A percentile compares a stretch with the other conserved stretches of the same genome.
phyloP scores from a whole-genome alignment of 2,888 invertebrate genomes.

The Drosophila peninsularis region DNA sequence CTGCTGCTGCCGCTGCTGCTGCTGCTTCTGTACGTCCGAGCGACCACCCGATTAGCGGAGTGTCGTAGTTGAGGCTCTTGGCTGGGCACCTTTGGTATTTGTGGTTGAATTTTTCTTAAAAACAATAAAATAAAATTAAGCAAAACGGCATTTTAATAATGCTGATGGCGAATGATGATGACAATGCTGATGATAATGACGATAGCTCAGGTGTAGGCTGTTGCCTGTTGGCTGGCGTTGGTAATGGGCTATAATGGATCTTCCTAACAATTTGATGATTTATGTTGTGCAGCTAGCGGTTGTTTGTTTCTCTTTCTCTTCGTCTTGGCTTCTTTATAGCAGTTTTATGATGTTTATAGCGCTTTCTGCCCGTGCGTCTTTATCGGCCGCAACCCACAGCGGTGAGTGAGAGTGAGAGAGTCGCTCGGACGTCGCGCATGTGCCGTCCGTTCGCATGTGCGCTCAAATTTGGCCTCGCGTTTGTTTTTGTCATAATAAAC shows the following conservation, averaged over 20 bases:
- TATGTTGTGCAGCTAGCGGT: conserved; percentile 80
- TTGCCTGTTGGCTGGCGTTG: conserved; percentile 57
- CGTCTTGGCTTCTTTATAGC: conserved; percentile 70
- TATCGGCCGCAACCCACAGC: conserved; percentile 45
- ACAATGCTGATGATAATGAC: conserved; percentile 12
- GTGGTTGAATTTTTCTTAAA: conserved; percentile 74
- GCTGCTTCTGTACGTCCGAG: conserved; percentile 39
- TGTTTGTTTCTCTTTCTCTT: conserved; percentile 45
- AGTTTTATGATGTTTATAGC: conserved; percentile 71
- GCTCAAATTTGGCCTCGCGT: conserved; percentile 62
- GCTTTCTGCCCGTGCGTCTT: conserved; percentile 49
- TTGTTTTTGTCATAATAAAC: conserved; percentile 81
- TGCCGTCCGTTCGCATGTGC: conserved; percentile 47
- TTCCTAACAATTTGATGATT: conserved; percentile 82
- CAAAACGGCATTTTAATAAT: conserved; percentile 82
- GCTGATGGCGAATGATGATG: conserved; percentile 47
- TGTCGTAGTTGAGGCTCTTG: conserved; percentile 56
- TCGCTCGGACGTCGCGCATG: conserved; percentile 59
- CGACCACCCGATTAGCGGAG: conserved; percentile 68
- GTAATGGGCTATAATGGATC: conserved; percentile 82
- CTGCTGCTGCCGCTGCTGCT: conserved; percentile 35
- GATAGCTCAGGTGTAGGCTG: conserved; percentile 46
- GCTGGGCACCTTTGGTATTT: conserved; percentile 58
- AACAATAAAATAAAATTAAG: conserved; percentile 82
- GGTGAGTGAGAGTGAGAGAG: conserved; percentile 9